Evolutionary conservation across 2,797 vertebrate species (phyloP).

Genomic region (Synaphobranchus kaupii): DNA sequence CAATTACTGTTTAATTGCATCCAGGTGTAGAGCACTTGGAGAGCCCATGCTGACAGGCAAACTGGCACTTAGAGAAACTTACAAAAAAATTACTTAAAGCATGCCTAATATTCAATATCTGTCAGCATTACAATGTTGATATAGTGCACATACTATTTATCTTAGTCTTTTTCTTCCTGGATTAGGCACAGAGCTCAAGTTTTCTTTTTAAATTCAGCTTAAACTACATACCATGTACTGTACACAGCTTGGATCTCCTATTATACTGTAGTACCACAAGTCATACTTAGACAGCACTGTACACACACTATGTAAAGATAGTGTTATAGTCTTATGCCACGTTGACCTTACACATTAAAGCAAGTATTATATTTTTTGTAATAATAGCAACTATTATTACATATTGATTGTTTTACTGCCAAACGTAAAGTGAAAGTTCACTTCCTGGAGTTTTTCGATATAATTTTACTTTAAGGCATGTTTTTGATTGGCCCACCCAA

Average conservation of each 20-base stretch:
- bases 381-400: no score
- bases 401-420: no score
- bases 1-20: slow-evolving; percentile 37
- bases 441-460: no score
- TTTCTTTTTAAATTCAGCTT: background rate
- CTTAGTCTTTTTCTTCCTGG: background rate
- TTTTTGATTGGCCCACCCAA: no score
- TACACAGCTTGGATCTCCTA: background rate
- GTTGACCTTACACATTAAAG: no score
- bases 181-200: background rate
- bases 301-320: background rate
- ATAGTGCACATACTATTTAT: background rate
- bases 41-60: slow-evolving; percentile 26
- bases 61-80: slow-evolving; percentile 7
- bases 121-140: background rate
- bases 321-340: no score
- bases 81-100: background rate
- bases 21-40: slow-evolving; percentile 40
- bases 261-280: background rate
- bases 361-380: no score
- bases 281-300: background rate
- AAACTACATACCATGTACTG: background rate
- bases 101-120: background rate
- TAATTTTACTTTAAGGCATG: no score
- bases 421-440: no score